A percentile compares a stretch with the other conserved stretches of the same genome.
phyloP scores from a whole-genome alignment of 2,797 vertebrate genomes.

The Harpagifer antarcticus region DNA sequence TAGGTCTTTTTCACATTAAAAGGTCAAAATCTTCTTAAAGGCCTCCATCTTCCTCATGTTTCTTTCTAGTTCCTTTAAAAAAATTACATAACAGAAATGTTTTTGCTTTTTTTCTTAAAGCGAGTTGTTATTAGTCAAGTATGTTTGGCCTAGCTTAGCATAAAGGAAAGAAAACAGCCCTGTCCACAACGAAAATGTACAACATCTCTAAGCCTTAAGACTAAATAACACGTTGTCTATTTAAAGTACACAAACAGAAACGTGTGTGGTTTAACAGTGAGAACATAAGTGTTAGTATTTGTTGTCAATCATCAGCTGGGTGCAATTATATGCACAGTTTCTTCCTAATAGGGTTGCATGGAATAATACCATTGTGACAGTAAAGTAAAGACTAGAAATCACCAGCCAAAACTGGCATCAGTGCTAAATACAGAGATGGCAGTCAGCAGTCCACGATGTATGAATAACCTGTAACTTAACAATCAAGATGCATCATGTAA shows the following conservation, averaged over 20 bases:
- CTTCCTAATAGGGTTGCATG: neutral
- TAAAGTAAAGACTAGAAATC: neutral
- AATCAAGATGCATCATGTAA: neutral
- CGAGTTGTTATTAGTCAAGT: conserved; percentile 24
- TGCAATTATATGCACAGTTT: neutral
- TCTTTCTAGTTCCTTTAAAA: conserved; percentile 18
- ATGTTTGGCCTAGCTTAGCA: neutral
- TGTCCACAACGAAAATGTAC: neutral
- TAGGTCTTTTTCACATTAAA: neutral
- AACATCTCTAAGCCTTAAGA: neutral
- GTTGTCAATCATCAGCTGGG: neutral
- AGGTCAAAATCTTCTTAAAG: conserved; percentile 24
- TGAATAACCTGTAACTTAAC: neutral
- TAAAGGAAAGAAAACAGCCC: neutral
- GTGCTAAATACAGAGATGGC: too few relatives aligned
- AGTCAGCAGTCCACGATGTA: neutral
- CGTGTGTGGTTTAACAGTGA: neutral
- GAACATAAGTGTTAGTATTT: neutral
- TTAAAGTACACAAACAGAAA: neutral
- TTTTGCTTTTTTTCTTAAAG: neutral
- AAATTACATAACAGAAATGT: conserved; percentile 12
- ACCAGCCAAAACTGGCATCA: neutral
- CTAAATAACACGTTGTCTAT: neutral
- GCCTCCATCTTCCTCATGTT: neutral
- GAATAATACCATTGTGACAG: neutral